phyloP scores from a whole-genome alignment of 2,797 vertebrate genomes.

The Sus cebifrons region DNA sequence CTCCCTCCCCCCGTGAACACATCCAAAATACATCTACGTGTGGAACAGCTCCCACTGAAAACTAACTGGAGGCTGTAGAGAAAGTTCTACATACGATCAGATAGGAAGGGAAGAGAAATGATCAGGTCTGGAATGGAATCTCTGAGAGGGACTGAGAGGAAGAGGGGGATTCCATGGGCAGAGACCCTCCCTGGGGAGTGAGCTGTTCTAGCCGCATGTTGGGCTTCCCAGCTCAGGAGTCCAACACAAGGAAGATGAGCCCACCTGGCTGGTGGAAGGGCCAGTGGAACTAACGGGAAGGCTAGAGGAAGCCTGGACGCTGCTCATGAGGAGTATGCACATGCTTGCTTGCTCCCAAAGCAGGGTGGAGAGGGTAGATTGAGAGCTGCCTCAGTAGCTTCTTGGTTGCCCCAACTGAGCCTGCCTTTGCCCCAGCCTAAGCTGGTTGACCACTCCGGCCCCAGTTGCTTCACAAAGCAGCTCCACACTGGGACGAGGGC shows the following conservation, averaged over 20 bases:
- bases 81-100: background rate
- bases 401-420: background rate
- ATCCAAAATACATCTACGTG: background rate
- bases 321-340: background rate
- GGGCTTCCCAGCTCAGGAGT: background rate
- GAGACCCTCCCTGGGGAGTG: background rate
- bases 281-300: background rate
- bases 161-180: background rate
- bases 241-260: background rate
- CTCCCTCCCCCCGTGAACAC: too few species aligned
- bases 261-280: background rate
- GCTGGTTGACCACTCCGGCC: background rate
- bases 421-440: fast-evolving
- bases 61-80: background rate
- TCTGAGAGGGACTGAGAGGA: background rate
- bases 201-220: background rate
- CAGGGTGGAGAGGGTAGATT: background rate
- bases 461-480: background rate
- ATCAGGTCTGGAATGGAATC: background rate
- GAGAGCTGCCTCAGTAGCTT: background rate
- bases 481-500: background rate
- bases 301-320: background rate
- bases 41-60: background rate
- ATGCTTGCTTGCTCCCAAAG: background rate
- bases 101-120: too few species aligned